phyloP scores from a whole-genome alignment of 2,797 vertebrate genomes.

The Adelosebastes latens region DNA sequence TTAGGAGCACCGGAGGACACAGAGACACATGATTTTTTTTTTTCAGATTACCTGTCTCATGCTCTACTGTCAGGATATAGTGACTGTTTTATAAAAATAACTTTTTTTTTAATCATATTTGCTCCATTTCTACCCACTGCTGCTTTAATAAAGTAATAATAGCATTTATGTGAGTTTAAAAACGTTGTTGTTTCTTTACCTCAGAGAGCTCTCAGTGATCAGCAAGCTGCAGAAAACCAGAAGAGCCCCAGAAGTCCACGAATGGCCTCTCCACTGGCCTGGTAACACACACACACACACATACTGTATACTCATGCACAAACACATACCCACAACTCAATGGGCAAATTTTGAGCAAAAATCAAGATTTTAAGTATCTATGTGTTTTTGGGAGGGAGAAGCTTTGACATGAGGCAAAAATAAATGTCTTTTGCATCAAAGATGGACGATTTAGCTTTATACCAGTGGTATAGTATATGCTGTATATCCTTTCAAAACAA shows the following conservation, averaged over 20 bases:
- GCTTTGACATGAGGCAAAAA: background rate
- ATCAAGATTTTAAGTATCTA: background rate
- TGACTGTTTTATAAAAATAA: no score
- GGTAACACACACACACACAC: conserved; percentile 81
- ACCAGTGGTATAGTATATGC: conserved; percentile 19
- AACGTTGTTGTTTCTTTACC: conserved; percentile 10
- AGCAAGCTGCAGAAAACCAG: conserved; percentile 85
- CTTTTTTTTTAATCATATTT: no score
- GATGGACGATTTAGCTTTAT: conserved; percentile 30
- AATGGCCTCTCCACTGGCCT: conserved; percentile 90
- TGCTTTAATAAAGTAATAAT: background rate
- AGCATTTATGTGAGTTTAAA: background rate
- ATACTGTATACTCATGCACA: background rate
- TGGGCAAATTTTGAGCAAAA: conserved; percentile 30
- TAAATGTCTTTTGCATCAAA: conserved; percentile 14
- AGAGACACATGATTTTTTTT: no score
- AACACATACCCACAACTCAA: background rate
- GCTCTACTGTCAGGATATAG: no score
- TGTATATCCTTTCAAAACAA: background rate
- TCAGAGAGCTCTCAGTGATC: conserved; percentile 91
- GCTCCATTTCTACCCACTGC: no score
- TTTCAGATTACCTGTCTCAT: no score
- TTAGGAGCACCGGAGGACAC: no score
- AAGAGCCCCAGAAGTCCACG: conserved; percentile 87
- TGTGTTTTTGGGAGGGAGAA: conserved; percentile 1